Conservation (phyloP, 1,140 invertebrate genomes). For the Danaus plexippus region DNA sequence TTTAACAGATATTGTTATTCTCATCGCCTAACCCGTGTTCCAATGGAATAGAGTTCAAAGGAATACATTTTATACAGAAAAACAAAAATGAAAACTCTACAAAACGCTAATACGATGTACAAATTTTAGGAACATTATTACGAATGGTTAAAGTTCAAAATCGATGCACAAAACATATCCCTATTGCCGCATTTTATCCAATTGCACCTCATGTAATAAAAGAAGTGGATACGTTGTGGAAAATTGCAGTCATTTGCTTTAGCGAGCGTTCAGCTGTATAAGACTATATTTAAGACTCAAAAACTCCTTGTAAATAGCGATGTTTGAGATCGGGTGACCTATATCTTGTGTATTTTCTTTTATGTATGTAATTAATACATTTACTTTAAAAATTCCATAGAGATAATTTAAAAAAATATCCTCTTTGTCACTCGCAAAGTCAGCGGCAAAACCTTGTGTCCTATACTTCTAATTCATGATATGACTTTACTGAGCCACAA, state of each 20-base stretch:
- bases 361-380: too few species aligned
- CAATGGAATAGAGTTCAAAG: slow-evolving; percentile 12
- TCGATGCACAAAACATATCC: slow-evolving; percentile 8
- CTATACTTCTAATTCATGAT: too few species aligned
- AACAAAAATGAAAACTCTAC: slow-evolving; percentile 8
- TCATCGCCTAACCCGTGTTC: slow-evolving; percentile 5
- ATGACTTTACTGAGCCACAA: too few species aligned
- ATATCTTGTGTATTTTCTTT: not conserved
- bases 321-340: not conserved
- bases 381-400: too few species aligned
- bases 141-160: slow-evolving; percentile 22
- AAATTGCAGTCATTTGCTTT: slow-evolving; percentile 15
- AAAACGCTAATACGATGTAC: slow-evolving; percentile 18
- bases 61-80: not conserved
- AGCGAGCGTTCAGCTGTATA: too few species aligned
- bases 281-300: too few species aligned
- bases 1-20: slow-evolving; percentile 6
- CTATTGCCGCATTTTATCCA: slow-evolving; percentile 15
- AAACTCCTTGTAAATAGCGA: too few species aligned
- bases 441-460: too few species aligned
- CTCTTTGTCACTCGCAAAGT: too few species aligned
- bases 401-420: too few species aligned
- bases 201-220: slow-evolving; percentile 12
- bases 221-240: slow-evolving; percentile 11
- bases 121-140: slow-evolving; percentile 18